phyloP scores from a whole-genome alignment of 2,888 invertebrate species.

The Trichopoda pennipes region DNA sequence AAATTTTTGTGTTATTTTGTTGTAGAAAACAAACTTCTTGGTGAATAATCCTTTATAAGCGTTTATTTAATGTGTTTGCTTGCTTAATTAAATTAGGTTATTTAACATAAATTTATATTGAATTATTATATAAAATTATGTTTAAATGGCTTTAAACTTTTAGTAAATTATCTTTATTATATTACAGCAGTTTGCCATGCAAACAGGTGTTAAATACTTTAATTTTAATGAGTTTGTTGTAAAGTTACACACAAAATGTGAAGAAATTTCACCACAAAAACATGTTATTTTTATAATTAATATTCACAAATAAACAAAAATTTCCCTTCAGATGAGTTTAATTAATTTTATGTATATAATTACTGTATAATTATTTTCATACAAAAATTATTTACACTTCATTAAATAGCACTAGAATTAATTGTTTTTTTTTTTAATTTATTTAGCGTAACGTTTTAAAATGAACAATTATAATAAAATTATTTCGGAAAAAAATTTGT shows the following conservation, averaged over 20 bases:
- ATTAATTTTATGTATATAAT: slow-evolving; percentile 31
- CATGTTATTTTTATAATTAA: slow-evolving; percentile 34
- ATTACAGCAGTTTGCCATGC: too few relatives aligned
- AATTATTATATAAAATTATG: too few relatives aligned
- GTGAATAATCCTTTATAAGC: too few relatives aligned
- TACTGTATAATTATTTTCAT: slow-evolving; percentile 27
- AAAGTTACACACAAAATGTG: background rate
- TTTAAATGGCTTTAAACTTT: too few relatives aligned
- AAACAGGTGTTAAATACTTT: background rate
- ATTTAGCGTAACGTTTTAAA: too few relatives aligned
- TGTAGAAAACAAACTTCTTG: too few relatives aligned
- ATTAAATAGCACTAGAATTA: slow-evolving; percentile 41
- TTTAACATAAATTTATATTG: too few relatives aligned
- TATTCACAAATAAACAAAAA: slow-evolving; percentile 38
- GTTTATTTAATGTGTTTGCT: too few relatives aligned
- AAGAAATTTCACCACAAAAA: slow-evolving; percentile 9
- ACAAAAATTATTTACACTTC: slow-evolving; percentile 7
- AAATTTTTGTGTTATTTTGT: too few relatives aligned
- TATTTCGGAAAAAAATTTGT: background rate
- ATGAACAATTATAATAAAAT: background rate
- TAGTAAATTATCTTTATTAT: too few relatives aligned
- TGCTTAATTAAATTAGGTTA: too few relatives aligned
- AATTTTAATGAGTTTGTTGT: background rate
- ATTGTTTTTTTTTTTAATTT: background rate
- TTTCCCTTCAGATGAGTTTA: slow-evolving; percentile 36